A percentile compares a stretch with the other conserved stretches of the same genome.
Evolutionary conservation across 2,113 vertebrate genomes (phyloP).

Genomic region (Reinhardtius hippoglossoides): DNA sequence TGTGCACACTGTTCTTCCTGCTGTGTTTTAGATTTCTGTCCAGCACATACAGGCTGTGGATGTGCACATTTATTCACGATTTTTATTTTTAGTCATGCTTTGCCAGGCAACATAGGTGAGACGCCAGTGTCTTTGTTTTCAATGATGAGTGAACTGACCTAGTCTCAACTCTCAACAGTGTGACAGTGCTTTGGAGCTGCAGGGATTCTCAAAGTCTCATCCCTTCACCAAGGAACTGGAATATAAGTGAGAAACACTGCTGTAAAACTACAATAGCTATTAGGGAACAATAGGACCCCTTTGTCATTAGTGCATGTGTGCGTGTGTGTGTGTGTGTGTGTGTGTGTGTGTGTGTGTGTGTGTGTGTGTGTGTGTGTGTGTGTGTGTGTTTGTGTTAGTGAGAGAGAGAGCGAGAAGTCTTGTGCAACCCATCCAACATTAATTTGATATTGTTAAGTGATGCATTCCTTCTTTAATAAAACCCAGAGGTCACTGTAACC

Average conservation of each 20-base stretch:
- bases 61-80: background rate
- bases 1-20: background rate
- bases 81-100: background rate
- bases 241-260: constrained; percentile 25
- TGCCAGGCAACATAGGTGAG: background rate
- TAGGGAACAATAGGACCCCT: constrained; percentile 10
- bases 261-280: constrained; percentile 13
- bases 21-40: background rate
- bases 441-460: constrained; percentile 75
- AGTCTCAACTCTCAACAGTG: background rate
- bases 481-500: constrained; percentile 52
- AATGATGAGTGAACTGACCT: no score
- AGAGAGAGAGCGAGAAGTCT: constrained; percentile 7
- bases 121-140: no score
- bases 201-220: constrained; percentile 29
- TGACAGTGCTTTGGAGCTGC: background rate
- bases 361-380: constrained; percentile 1
- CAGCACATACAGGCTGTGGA: background rate
- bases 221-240: constrained; percentile 25
- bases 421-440: constrained; percentile 40
- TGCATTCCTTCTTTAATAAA: constrained; percentile 73
- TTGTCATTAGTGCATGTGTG: background rate
- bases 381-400: background rate
- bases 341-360: constrained; percentile 6
- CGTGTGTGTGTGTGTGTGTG: background rate